Conservation (phyloP, 92 coral and sea anemone genomes). For the Phenganax stokvisi region DNA sequence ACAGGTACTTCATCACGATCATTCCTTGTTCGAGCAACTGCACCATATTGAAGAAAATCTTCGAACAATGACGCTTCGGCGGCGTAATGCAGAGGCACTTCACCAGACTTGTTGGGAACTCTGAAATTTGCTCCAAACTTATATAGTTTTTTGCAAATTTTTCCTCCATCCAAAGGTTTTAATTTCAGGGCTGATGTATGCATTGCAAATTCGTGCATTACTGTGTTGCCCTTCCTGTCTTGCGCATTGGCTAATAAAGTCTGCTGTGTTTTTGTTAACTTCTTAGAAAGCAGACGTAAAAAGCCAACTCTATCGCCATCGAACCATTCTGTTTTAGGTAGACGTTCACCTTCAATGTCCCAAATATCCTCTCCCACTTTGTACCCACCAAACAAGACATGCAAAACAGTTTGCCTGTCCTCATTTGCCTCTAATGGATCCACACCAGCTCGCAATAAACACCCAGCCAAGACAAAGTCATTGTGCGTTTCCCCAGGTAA, state of each 20-base stretch:
- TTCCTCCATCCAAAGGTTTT: background rate
- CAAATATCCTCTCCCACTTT: background rate
- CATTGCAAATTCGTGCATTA: constrained; percentile 52
- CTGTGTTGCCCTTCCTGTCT: constrained; percentile 44
- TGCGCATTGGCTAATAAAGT: background rate
- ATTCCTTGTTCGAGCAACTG: constrained; percentile 28
- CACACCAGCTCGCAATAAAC: constrained; percentile 35
- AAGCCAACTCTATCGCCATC: constrained; percentile 1
- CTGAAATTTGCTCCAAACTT: constrained; percentile 24
- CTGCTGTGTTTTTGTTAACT: background rate
- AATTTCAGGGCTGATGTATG: background rate
- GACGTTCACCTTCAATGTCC: background rate
- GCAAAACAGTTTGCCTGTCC: constrained; percentile 43
- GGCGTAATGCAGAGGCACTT: constrained; percentile 53
- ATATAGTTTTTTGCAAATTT: constrained; percentile 30
- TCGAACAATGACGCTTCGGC: background rate
- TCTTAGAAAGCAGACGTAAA: constrained; percentile 2
- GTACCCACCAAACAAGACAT: constrained; percentile 44
- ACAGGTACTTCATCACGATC: constrained; percentile 47
- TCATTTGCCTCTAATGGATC: constrained; percentile 45
- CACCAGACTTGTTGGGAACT: constrained; percentile 41
- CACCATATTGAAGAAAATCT: constrained; percentile 32
- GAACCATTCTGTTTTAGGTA: background rate
- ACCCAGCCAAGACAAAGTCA: constrained; percentile 1
- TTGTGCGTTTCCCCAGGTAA: constrained; percentile 44